Conservation (phyloP, 2,888 invertebrate species). For the Eledone cirrhosa region DNA sequence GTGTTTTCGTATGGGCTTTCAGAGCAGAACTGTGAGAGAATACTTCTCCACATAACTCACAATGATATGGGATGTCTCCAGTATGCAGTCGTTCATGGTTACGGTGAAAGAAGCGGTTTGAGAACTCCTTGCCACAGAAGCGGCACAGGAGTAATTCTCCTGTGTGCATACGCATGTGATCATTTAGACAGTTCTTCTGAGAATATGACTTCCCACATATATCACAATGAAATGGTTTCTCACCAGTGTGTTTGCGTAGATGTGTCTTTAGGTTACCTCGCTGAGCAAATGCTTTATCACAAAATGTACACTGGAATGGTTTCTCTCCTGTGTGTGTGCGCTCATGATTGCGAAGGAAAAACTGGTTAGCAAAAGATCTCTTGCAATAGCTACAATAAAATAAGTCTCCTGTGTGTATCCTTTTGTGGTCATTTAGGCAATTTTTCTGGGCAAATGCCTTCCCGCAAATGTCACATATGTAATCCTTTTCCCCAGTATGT, state of each 20-base stretch:
- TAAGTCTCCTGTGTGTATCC: slow-evolving; percentile 8
- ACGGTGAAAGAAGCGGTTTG: slow-evolving; percentile 9
- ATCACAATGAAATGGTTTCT: slow-evolving; percentile 1
- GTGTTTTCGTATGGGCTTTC: background rate
- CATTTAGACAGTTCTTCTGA: slow-evolving; percentile 23
- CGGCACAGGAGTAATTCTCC: slow-evolving; percentile 16
- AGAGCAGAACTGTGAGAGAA: background rate
- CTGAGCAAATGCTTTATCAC: slow-evolving; percentile 21
- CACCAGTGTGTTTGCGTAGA: slow-evolving; percentile 19
- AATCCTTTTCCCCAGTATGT: slow-evolving; percentile 5
- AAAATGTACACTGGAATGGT: slow-evolving; percentile 20
- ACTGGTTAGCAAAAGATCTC: slow-evolving; percentile 3
- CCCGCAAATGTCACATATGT: slow-evolving; percentile 18
- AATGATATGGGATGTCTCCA: slow-evolving; percentile 10
- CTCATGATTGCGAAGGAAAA: slow-evolving; percentile 13
- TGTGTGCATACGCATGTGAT: background rate
- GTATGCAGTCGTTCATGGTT: slow-evolving; percentile 1
- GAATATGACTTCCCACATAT: slow-evolving; percentile 16
- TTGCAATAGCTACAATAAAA: slow-evolving; percentile 10
- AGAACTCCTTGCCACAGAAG: slow-evolving; percentile 11
- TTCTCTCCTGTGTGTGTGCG: slow-evolving; percentile 10
- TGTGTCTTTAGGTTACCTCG: slow-evolving; percentile 15
- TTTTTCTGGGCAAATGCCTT: slow-evolving; percentile 25
- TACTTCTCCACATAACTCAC: slow-evolving; percentile 18
- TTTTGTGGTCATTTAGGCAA: slow-evolving; percentile 18